A percentile compares a stretch with the other conserved stretches of the same genome.
Evolutionary conservation across 1,140 invertebrate genomes (phyloP).

Genomic region (Acromyrmex charruanus): DNA sequence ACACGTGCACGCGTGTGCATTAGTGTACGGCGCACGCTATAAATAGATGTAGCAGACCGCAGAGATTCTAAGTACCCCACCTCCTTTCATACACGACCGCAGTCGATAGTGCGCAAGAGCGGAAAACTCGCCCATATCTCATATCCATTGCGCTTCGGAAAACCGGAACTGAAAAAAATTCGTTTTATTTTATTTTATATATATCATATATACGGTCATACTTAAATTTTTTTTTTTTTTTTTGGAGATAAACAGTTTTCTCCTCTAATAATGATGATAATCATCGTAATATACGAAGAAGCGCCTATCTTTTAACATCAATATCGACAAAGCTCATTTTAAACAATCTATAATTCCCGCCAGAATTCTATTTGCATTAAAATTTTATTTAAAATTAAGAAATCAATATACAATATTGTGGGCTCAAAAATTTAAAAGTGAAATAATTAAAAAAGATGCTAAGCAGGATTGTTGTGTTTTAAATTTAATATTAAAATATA

Average conservation of each 20-base stretch:
- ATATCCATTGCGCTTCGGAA: neutral
- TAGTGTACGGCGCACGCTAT: constrained; percentile 70
- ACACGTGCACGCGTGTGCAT: constrained; percentile 64
- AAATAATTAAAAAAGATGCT: too few relatives aligned
- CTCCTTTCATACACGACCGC: constrained; percentile 40
- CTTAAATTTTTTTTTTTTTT: too few relatives aligned
- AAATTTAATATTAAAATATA: too few relatives aligned
- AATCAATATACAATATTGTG: too few relatives aligned
- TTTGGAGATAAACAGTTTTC: neutral
- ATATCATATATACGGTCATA: too few relatives aligned
- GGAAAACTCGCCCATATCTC: constrained; percentile 35
- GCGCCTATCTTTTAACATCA: neutral
- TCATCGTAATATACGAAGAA: neutral
- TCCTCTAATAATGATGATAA: neutral
- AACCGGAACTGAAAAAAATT: neutral
- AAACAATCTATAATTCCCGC: neutral
- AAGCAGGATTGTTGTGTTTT: too few relatives aligned
- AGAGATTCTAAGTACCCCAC: constrained; percentile 70
- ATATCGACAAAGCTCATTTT: neutral
- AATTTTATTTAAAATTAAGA: neutral
- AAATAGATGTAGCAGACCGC: constrained; percentile 77
- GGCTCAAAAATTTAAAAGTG: too few relatives aligned
- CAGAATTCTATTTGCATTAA: neutral
- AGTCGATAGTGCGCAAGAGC: constrained; percentile 38
- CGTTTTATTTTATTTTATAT: too few relatives aligned